Evolutionary conservation across 2,888 invertebrate genomes (phyloP).

Genomic region (Sinohyriopsis cumingii): DNA sequence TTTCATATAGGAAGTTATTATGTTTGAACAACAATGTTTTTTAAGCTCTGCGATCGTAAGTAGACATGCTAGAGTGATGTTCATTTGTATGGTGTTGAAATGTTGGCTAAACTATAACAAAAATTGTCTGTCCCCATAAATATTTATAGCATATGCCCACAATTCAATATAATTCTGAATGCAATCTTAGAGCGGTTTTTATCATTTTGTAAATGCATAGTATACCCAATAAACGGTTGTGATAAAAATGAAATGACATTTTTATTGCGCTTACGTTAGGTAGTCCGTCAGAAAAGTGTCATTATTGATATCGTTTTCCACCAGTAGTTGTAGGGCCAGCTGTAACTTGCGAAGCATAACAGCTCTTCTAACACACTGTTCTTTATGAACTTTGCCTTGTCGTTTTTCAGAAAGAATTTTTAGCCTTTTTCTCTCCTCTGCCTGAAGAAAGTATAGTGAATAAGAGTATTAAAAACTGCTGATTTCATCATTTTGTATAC

Average conservation of each 20-base stretch:
- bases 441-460: slow-evolving; percentile 4
- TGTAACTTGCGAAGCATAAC: slow-evolving; percentile 25
- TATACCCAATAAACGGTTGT: neutral
- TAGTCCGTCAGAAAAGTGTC: slow-evolving; percentile 30
- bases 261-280: slow-evolving; percentile 24
- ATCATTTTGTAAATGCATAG: neutral
- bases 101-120: no score
- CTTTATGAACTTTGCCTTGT: slow-evolving; percentile 16
- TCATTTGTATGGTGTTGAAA: no score
- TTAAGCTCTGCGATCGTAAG: no score
- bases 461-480: neutral
- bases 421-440: slow-evolving; percentile 17
- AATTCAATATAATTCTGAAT: neutral
- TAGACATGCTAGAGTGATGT: no score
- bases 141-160: neutral
- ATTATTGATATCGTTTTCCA: slow-evolving; percentile 39
- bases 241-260: neutral
- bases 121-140: no score
- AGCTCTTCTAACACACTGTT: slow-evolving; percentile 29
- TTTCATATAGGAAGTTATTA: no score
- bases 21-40: no score
- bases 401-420: slow-evolving; percentile 19
- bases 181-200: neutral
- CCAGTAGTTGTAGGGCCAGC: slow-evolving; percentile 33
- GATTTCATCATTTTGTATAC: no score